Conservation (phyloP, 2,797 vertebrate species). For the Agapornis canus region DNA sequence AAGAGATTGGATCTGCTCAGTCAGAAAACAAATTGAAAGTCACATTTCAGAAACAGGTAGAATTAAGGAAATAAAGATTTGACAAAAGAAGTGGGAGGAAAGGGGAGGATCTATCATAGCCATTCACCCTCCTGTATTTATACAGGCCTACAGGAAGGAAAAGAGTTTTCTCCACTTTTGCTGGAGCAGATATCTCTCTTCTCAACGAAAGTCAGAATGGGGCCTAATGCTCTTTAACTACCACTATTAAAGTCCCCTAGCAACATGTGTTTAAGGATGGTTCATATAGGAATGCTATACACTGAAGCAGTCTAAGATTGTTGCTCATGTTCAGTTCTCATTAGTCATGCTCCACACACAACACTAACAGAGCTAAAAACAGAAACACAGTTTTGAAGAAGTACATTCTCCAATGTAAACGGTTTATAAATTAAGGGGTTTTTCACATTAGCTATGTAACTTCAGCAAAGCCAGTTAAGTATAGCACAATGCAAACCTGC, state of each 20-base stretch:
- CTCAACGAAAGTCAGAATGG: neutral
- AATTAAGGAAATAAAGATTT: neutral
- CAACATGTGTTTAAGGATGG: rapidly evolving
- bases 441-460: neutral
- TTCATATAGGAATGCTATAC: neutral
- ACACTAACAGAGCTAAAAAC: constrained; percentile 4
- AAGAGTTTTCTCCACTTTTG: neutral
- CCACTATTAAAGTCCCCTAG: neutral
- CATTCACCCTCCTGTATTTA: neutral
- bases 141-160: neutral
- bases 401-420: neutral
- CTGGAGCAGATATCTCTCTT: neutral
- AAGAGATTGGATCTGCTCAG: neutral
- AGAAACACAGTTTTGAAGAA: neutral
- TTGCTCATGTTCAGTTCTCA: neutral
- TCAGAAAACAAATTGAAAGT: neutral
- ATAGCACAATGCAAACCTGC: neutral
- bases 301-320: neutral
- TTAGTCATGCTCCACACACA: neutral
- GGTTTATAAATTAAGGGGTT: neutral
- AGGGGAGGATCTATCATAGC: neutral
- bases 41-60: neutral
- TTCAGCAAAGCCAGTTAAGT: neutral
- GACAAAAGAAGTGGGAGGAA: neutral
- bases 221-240: neutral